Percentiles rank a stretch among this genome's conserved stretches.
phyloP scores from a whole-genome alignment of 2,797 vertebrate species.

The Danio choprae region DNA sequence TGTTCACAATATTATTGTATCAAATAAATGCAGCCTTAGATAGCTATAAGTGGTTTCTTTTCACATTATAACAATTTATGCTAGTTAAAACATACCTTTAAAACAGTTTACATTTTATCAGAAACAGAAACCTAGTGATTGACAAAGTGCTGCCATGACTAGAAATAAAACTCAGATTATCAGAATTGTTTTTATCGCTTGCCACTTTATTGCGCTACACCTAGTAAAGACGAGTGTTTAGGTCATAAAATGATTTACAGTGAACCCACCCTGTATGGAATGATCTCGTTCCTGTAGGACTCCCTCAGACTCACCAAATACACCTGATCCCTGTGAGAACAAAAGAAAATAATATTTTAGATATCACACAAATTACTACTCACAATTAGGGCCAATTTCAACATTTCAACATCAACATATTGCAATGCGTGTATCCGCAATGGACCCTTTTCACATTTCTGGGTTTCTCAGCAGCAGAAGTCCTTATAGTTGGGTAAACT shows the following conservation, averaged over 20 bases:
- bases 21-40: too few species aligned
- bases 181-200: conserved; percentile 8
- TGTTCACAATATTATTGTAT: too few species aligned
- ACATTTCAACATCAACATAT: too few species aligned
- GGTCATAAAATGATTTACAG: conserved; percentile 12
- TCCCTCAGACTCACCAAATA: conserved; percentile 97
- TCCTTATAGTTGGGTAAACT: too few species aligned
- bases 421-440: too few species aligned
- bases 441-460: too few species aligned
- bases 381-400: too few species aligned
- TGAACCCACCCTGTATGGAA: conserved; percentile 91
- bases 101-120: background rate
- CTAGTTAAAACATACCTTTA: too few species aligned
- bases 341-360: conserved; percentile 21
- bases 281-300: conserved; percentile 94
- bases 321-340: conserved; percentile 91
- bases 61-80: too few species aligned
- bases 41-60: too few species aligned
- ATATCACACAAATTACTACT: background rate
- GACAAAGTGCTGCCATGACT: background rate
- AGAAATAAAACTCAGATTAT: background rate
- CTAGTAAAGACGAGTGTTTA: background rate
- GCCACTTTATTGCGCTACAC: background rate
- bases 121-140: conserved; percentile 2
- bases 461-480: too few species aligned